Evolutionary conservation across 2,797 vertebrate genomes (phyloP).

Genomic region (Sebastes hopkinsi): DNA sequence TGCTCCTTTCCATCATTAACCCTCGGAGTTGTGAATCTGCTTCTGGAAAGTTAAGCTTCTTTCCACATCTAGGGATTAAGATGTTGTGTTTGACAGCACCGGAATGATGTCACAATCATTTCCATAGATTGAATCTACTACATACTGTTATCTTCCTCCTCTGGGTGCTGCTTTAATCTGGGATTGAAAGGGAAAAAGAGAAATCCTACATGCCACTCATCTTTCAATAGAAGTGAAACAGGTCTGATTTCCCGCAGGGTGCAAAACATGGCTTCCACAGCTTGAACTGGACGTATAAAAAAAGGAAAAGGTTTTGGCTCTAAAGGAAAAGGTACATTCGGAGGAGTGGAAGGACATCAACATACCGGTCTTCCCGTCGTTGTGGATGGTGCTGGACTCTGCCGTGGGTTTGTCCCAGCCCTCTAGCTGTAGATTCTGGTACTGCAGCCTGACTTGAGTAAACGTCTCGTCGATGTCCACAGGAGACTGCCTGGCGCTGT

Average conservation of each 20-base stretch:
- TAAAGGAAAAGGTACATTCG: rapidly evolving
- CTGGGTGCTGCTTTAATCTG: neutral
- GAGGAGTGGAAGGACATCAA: rapidly evolving
- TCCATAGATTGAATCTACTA: neutral
- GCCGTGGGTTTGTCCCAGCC: constrained; percentile 83
- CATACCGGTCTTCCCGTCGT: constrained; percentile 95
- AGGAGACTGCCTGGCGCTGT: constrained; percentile 91
- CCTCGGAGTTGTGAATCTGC: constrained; percentile 14
- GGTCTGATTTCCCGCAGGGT: neutral
- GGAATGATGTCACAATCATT: constrained; percentile 14
- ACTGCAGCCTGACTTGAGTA: constrained; percentile 91
- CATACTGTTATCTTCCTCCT: neutral
- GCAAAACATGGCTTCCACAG: neutral
- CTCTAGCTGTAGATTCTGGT: constrained; percentile 91
- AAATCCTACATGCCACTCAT: neutral
- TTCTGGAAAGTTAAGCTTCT: constrained; percentile 53
- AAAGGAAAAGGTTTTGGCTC: neutral
- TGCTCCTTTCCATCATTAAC: constrained; percentile 43
- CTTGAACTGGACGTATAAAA: neutral
- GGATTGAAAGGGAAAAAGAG: neutral
- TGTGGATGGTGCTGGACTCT: constrained; percentile 84
- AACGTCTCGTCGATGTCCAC: constrained; percentile 95
- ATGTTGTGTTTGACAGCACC: neutral
- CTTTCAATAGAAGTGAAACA: neutral
- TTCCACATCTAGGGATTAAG: constrained; percentile 37